These are phyloP conservation scores for Pelosia muscerda DNA, from an alignment of 2,888 invertebrate genomes.

Conservation along the genomic window DNA sequence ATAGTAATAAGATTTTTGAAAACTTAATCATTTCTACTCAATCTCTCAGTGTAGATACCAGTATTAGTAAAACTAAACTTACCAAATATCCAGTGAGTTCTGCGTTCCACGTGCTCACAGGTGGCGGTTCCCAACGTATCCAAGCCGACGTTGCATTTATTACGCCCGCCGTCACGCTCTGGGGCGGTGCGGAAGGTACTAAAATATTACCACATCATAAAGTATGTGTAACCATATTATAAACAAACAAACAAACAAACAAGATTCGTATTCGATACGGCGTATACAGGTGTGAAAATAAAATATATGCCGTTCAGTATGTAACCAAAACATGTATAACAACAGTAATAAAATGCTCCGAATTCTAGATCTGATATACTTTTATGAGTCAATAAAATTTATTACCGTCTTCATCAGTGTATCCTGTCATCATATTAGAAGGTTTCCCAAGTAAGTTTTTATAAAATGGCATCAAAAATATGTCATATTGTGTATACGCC, in stretches of 20 bases:
- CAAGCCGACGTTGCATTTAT: slow-evolving; percentile 93
- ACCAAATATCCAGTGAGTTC: slow-evolving; percentile 96
- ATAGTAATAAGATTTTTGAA: too few relatives aligned
- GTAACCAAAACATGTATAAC: not conserved
- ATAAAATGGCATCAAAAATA: slow-evolving; percentile 96
- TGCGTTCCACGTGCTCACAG: slow-evolving; percentile 91
- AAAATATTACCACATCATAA: slow-evolving; percentile 70
- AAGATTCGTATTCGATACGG: not conserved
- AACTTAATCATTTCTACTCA: not conserved
- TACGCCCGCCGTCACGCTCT: slow-evolving; percentile 92
- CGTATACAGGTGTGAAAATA: not conserved
- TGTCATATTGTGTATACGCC: slow-evolving; percentile 96
- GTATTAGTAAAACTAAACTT: slow-evolving; percentile 61
- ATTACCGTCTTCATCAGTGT: slow-evolving; percentile 94
- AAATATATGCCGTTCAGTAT: not conserved
- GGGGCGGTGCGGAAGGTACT: slow-evolving; percentile 93
- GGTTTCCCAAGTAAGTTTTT: slow-evolving; percentile 96
- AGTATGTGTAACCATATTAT: slow-evolving; percentile 31
- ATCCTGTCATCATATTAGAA: slow-evolving; percentile 95
- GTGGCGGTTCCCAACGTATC: slow-evolving; percentile 94
- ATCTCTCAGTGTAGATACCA: not conserved
- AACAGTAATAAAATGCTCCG: not conserved
- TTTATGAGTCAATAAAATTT: slow-evolving; percentile 12
- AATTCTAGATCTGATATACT: slow-evolving; percentile 2
- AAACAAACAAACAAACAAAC: slow-evolving; percentile 34